Evolutionary conservation across 1,140 invertebrate genomes (phyloP), one percentile per base, ranked within the genome.

Genomic region (Sitobion miscanthi): DNA sequence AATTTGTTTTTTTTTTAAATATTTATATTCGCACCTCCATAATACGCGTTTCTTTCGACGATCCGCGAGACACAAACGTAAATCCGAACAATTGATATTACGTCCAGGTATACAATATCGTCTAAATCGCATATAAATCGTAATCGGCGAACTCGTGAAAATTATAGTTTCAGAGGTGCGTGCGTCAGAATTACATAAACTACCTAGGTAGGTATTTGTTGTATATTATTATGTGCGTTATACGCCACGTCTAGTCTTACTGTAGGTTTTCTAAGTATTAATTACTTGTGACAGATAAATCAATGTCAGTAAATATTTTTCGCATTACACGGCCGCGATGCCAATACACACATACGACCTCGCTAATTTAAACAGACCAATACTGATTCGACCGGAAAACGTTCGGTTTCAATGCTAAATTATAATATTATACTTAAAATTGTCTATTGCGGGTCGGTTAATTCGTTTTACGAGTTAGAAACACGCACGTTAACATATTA

Each of bases 241-340:
- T 17, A 69, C 62, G 4, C 4, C 11, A 30, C 25, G 30, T n/a
- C 21, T 20, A 77, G 62, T 77, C 62, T 77, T 77, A 35, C n/a
- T n/a, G 30, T 87, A 17, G 45, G 85, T 87, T 87, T 85, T 85
- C 42, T 25, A 25, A 25, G 30, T 45, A 30, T 87, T 45, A 87
- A 87, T 87, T 87, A 87, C 30, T 87, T 6, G 30, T 87, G 25
- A 87, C 45, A 30, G 45, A 87, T 87, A 30, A 87, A 87, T 87
- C 25, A 87, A 47, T 45, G 85, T n/a, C 45, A 35, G n/a, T 77
- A 77, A 77, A 77, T 35, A 77, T 14, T 77, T 77, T 77, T 77
- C n/a, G n/a, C 25, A 69, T 30, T 69, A n/a, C 62, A n/a, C 14
- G 6, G 5, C n/a, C 62, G 62, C 14, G 62, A 77, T 77, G 30